Conservation (phyloP, 2,888 invertebrate genomes). For the Drosophila putrida region DNA sequence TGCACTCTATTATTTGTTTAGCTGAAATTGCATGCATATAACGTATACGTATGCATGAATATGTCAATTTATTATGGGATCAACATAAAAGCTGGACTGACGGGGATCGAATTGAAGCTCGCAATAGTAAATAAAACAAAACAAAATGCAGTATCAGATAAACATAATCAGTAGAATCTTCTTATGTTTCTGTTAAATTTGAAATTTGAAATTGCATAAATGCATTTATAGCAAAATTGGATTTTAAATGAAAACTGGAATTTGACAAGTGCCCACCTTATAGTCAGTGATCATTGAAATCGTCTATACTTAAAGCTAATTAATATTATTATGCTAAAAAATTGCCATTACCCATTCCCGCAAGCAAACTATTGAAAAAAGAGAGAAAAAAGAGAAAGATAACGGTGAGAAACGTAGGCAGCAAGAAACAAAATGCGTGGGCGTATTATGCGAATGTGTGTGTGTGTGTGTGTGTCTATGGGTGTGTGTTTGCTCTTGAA, state of each 20-base stretch:
- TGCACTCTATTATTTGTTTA: neutral
- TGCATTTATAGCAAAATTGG: constrained; percentile 1
- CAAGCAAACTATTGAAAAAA: constrained; percentile 81
- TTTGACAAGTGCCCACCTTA: neutral
- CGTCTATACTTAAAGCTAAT: constrained; percentile 25
- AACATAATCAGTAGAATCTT: neutral
- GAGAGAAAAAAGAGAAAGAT: constrained; percentile 59
- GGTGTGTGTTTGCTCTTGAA: neutral
- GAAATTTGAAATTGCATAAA: too few relatives aligned
- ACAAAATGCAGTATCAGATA: neutral
- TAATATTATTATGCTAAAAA: constrained; percentile 68
- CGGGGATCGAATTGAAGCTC: neutral
- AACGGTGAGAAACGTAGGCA: constrained; percentile 56
- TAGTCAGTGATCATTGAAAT: neutral
- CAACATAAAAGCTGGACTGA: neutral
- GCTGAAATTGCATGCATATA: neutral
- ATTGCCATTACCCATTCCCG: constrained; percentile 86
- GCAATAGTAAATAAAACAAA: neutral
- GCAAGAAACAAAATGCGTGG: constrained; percentile 43
- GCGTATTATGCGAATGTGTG: constrained; percentile 3
- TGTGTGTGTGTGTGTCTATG: neutral
- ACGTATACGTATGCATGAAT: neutral
- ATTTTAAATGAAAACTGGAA: neutral
- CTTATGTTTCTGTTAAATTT: too few relatives aligned
- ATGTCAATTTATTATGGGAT: neutral